Evolutionary conservation across 2,113 vertebrate species (phyloP).

Genomic region (Cnemophilus loriae): DNA sequence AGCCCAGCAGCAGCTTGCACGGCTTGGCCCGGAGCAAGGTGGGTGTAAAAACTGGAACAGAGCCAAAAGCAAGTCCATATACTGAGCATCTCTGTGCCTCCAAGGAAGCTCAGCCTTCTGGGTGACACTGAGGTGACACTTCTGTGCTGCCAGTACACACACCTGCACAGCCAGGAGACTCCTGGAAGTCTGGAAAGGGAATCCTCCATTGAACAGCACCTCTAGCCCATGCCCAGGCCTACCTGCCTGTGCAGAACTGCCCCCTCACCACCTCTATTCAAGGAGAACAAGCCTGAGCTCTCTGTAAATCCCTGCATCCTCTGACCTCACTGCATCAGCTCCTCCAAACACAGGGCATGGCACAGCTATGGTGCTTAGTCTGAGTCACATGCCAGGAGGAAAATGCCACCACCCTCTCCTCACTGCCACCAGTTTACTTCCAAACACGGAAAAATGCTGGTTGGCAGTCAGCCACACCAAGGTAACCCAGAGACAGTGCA

Average conservation of each 20-base stretch:
- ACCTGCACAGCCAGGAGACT: not conserved
- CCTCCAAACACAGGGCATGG: not conserved
- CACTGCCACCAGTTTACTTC: not conserved
- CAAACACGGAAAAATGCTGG: rapidly evolving
- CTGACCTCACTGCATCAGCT: not conserved
- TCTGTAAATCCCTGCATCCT: not conserved
- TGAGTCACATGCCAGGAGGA: not conserved
- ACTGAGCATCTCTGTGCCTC: not conserved
- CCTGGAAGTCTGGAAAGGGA: not conserved
- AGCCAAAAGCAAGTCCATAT: not conserved
- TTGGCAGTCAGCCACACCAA: not conserved
- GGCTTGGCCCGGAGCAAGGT: not conserved
- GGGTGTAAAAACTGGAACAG: not conserved
- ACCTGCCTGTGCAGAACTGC: rapidly evolving
- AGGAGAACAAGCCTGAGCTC: not conserved
- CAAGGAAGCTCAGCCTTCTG: not conserved
- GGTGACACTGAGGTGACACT: not conserved
- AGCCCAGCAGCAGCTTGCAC: not conserved
- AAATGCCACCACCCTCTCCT: not conserved
- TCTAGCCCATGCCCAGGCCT: not conserved
- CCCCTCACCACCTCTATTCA: not conserved
- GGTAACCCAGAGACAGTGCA: too few relatives aligned
- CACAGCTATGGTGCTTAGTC: not conserved
- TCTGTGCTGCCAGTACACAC: not conserved
- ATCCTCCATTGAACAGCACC: not conserved